Base-by-base conservation (phyloP, 2,797 vertebrate species). In the Danio albolineatus region DNA sequence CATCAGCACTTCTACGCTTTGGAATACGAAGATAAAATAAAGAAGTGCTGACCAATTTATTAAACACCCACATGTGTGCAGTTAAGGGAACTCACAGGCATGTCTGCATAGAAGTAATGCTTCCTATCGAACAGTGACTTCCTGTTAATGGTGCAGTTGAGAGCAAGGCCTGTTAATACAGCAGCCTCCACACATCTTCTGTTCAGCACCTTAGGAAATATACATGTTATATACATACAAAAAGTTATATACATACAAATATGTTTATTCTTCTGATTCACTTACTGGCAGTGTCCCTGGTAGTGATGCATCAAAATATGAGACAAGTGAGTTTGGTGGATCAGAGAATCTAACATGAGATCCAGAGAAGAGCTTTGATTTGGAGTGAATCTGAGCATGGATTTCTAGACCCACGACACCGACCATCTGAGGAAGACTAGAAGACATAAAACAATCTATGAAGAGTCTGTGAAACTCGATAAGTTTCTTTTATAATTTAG, bases 31-130 rank as follows among this genome's bases (percentile, higher is more conserved):
- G 41, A 60, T 61, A 36, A 61, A 60, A 51, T 19, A 16, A 69
- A 57, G 14, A 59, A 41, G 43, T 4, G 6, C 72, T 65, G 38
- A 54, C 10, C 28, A 41, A 60, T 17, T 53, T 12, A 53, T 51
- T 16, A 62, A 60, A 36, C 43, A 61, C 1, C 7, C 7, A 39
- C 10, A 48, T n/a, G 13, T 60, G 53, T 49, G 44, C n/a, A 10
- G 21, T 7, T 38, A 17, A 48, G 51, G 10, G 9, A 87, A 97
- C 98, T 97, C 90, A 99, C 98, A 12, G 98, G 98, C 81, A 99
- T 94, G 91, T 99, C 98, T 38, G 98, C 96, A 53, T 99, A 99
- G 92, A 99, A 99, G 90, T 99, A 99, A 92, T 99, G 98, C 85
- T 99, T 99, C 90, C 97, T 95, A 94, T 99, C 98, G 92, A 99